These are phyloP conservation scores for Drosophila fungiperda DNA, from an alignment of 2,888 invertebrate species.

Conservation along the genomic window DNA sequence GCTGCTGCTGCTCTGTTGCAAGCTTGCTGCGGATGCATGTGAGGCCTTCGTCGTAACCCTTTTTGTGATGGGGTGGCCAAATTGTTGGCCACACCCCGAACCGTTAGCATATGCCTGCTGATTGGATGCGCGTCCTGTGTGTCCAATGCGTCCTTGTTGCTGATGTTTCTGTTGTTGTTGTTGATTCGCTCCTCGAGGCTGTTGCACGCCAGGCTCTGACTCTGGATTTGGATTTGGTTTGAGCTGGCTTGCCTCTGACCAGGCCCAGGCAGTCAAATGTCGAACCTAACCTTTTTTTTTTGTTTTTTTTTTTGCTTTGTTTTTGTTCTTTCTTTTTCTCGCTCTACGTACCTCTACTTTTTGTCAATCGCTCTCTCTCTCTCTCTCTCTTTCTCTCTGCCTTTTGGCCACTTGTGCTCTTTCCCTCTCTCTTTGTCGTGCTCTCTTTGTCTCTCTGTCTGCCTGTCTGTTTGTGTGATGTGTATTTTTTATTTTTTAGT, in stretches of 20 bases:
- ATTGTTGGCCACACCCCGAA: conserved; percentile 67
- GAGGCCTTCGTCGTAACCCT: conserved; percentile 26
- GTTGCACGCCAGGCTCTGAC: conserved; percentile 45
- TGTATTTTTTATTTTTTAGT: conserved; percentile 11
- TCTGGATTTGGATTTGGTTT: conserved; percentile 30
- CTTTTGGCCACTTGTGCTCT: neutral
- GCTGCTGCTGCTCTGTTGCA: neutral
- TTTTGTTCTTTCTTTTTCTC: neutral
- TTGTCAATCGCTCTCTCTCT: neutral
- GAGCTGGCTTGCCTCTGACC: conserved; percentile 43
- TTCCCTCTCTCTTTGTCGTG: conserved; percentile 7
- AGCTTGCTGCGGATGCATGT: conserved; percentile 3
- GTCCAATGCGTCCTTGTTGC: conserved; percentile 31
- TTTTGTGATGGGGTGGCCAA: conserved; percentile 43
- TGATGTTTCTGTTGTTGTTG: conserved; percentile 23
- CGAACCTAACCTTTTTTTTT: conserved; percentile 66
- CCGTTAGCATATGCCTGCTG: conserved; percentile 69
- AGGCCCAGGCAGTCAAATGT: conserved; percentile 67
- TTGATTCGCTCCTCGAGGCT: conserved; percentile 48
- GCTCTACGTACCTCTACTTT: neutral
- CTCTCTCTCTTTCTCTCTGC: neutral
- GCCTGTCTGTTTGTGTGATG: conserved; percentile 24
- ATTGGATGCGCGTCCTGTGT: conserved; percentile 61
- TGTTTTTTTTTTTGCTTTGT: neutral
- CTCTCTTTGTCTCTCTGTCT: conserved; percentile 9